These are phyloP conservation scores for Liparis tanakae DNA, from an alignment of 2,797 vertebrate genomes.

Conservation along the genomic window DNA sequence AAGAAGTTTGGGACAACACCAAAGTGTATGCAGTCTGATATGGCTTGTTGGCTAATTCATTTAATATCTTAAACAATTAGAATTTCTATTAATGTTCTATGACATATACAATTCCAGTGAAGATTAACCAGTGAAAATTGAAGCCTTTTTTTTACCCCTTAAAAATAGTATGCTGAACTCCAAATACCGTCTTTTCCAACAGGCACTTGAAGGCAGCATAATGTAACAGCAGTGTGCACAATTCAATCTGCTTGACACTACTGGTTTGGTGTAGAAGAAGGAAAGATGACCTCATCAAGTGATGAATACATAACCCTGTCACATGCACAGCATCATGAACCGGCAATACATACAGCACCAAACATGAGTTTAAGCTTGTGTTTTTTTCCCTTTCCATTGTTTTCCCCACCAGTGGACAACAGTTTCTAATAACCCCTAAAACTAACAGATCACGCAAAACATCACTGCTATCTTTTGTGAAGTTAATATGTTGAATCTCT, in stretches of 20 bases:
- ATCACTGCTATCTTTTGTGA: slow-evolving; percentile 1
- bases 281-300: slow-evolving; percentile 21
- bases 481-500: slow-evolving; percentile 8
- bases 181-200: neutral
- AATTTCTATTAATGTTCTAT: neutral
- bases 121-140: neutral
- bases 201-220: slow-evolving; percentile 21
- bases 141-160: neutral
- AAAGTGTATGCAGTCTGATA: neutral
- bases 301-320: neutral
- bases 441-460: slow-evolving; percentile 23
- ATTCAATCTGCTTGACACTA: neutral
- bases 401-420: neutral
- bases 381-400: neutral
- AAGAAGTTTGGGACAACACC: too few species aligned
- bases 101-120: neutral
- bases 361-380: neutral
- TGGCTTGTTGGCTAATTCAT: neutral
- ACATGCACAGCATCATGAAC: slow-evolving; percentile 8
- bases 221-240: neutral
- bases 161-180: neutral
- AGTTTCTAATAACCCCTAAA: neutral
- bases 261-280: neutral
- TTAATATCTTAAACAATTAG: neutral
- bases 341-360: neutral